phyloP scores from a whole-genome alignment of 1,140 invertebrate species.

The Eueides isabella region DNA sequence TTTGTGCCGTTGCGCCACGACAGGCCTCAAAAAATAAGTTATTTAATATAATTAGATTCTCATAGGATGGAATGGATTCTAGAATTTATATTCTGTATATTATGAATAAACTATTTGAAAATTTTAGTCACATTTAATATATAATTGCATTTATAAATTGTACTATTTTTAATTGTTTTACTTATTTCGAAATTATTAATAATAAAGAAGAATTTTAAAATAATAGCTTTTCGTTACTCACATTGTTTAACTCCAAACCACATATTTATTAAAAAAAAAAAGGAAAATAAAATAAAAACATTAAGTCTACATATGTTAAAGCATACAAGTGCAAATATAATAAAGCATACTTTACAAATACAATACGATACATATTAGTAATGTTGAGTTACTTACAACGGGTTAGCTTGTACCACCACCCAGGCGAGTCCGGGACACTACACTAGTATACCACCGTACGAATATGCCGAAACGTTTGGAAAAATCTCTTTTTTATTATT shows the following conservation, averaged over 20 bases:
- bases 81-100: no score
- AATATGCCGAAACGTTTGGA: constrained; percentile 21
- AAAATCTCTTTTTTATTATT: not conserved
- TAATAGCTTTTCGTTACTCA: no score
- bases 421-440: constrained; percentile 45
- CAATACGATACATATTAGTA: constrained; percentile 59
- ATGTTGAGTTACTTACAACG: constrained; percentile 73
- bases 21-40: no score
- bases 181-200: no score
- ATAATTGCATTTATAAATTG: no score
- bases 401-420: constrained; percentile 71
- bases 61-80: no score
- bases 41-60: no score
- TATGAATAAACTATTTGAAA: no score
- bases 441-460: constrained; percentile 45
- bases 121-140: no score
- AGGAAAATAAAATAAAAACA: not conserved
- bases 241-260: not conserved
- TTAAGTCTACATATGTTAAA: constrained; percentile 9
- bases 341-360: constrained; percentile 22
- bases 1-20: no score
- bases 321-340: constrained; percentile 24
- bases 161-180: no score
- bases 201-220: no score
- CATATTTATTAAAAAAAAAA: not conserved